phyloP scores from a whole-genome alignment of 2,888 invertebrate genomes.

The Zootermopsis nevadensis region DNA sequence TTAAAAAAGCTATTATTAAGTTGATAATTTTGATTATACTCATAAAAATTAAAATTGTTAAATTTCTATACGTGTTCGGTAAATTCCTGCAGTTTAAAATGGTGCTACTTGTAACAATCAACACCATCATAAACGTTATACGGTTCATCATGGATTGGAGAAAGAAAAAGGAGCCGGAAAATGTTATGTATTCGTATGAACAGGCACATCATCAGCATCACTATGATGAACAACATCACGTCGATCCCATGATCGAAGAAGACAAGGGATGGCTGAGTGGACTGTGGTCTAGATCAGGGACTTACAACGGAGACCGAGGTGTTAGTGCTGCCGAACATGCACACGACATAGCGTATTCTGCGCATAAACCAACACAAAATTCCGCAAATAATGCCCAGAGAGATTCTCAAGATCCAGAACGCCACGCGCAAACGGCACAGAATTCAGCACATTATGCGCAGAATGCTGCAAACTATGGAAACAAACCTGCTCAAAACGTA shows the following conservation, averaged over 20 bases:
- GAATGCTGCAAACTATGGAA: no score
- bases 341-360: background rate
- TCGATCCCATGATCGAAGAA: background rate
- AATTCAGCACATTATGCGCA: no score
- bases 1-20: constrained; percentile 7
- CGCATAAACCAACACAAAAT: background rate
- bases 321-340: background rate
- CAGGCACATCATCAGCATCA: constrained; percentile 25
- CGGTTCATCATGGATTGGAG: background rate
- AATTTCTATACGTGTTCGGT: background rate
- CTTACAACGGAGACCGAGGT: no score
- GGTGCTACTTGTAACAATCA: background rate
- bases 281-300: background rate
- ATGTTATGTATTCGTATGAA: background rate
- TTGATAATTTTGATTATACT: background rate
- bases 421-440: no score
- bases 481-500: no score
- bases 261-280: background rate
- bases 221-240: constrained; percentile 18
- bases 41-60: constrained; percentile 23
- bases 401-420: no score
- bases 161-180: background rate
- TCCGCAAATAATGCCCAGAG: no score
- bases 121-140: constrained; percentile 24
- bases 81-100: constrained; percentile 27